Base-by-base conservation (phyloP, 2,113 vertebrate species). In the Vimba vimba region DNA sequence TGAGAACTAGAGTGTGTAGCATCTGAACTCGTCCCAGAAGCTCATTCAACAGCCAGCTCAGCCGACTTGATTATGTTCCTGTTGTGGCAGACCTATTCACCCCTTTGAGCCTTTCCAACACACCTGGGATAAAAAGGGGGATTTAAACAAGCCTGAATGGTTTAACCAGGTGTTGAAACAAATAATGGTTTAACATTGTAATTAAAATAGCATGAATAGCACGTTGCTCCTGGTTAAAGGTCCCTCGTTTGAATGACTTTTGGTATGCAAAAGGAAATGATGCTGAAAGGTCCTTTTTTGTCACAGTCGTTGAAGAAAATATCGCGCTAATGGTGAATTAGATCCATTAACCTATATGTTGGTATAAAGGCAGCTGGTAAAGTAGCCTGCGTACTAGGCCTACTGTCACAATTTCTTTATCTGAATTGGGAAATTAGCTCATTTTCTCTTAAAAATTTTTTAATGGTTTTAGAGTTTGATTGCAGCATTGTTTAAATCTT, bases 1-100 rank as follows among this genome's bases (percentile, higher is more conserved):
- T 95, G 92, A 97, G 96, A 96, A 96, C 96, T 97, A 97, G 95
- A 97, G 97, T 96, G 96, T 96, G 96, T 96, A 97, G 97, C 97
- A 98, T 98, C 96, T 97, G 96, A 96, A 97, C 96, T 97, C 97
- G 97, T 98, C 97, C 96, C 91, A 90, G 91, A 91, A 93, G 92
- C 94, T 95, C 93, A 97, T 98, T 99, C 96, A 96, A 93, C 94
- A 90, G 92, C 92, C 91, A 91, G 95, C 92, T 96, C 96, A 95
- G 95, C 95, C 95, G 95, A 95, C 93, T 96, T 97, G 97, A 98
- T 98, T 98, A 98, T 97, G 96, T 96, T 95, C 96, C 94, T 94
- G 93, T 95, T 96, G 95, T 96, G 96, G 91, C 94, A 94, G 94
- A 95, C 92, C 95, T 94, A 95, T 92, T 96, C 96, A 97, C 96